phyloP scores from a whole-genome alignment of 2,888 invertebrate genomes.

The Altica lythri region DNA sequence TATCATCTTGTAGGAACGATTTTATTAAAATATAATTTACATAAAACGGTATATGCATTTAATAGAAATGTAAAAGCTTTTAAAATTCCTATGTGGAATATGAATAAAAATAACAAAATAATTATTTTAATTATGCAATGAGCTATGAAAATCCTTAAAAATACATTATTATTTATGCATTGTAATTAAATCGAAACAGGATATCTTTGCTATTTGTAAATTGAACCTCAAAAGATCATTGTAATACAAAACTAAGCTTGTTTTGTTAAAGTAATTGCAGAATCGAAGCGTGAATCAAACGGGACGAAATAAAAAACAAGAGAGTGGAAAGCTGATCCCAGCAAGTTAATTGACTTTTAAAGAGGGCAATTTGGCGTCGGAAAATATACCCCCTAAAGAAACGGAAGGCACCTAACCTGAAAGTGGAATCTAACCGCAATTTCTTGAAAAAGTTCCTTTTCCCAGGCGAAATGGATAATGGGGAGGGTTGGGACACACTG shows the following conservation, averaged over 20 bases:
- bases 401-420: slow-evolving; percentile 12
- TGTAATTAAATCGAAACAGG: too few relatives aligned
- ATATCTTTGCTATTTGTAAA: too few relatives aligned
- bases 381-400: slow-evolving; percentile 25
- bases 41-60: slow-evolving; percentile 17
- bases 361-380: slow-evolving; percentile 32
- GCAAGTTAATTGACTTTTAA: slow-evolving; percentile 38
- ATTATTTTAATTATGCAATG: too few relatives aligned
- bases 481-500: not conserved
- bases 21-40: slow-evolving; percentile 29
- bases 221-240: too few relatives aligned
- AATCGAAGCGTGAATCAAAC: not conserved
- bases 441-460: slow-evolving; percentile 15
- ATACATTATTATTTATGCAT: too few relatives aligned
- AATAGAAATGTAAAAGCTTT: too few relatives aligned
- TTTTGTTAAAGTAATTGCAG: too few relatives aligned
- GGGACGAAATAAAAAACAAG: slow-evolving; percentile 20
- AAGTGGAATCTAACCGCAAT: slow-evolving; percentile 22
- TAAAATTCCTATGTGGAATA: too few relatives aligned
- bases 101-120: too few relatives aligned
- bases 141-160: too few relatives aligned
- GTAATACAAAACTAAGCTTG: too few relatives aligned
- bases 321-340: slow-evolving; percentile 10
- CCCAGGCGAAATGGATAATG: slow-evolving; percentile 5
- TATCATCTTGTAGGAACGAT: slow-evolving; percentile 31